Conservation (phyloP, 2,888 invertebrate species). For the Neoscelio sp. region DNA sequence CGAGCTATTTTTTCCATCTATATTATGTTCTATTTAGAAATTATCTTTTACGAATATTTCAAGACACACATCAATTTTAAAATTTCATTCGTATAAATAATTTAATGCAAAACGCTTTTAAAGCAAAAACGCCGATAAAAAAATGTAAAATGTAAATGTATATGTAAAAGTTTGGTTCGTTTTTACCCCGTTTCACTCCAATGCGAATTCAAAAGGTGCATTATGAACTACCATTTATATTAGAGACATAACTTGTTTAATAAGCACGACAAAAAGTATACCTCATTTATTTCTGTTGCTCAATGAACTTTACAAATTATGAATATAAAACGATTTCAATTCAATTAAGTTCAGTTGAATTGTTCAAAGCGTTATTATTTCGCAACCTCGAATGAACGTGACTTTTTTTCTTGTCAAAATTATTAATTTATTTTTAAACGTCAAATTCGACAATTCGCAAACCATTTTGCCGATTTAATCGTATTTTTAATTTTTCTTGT, state of each 20-base stretch:
- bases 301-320: conserved; percentile 61
- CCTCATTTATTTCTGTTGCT: conserved; percentile 45
- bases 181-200: too few species aligned
- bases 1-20: too few species aligned
- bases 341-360: conserved; percentile 58
- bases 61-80: too few species aligned
- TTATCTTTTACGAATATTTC: too few species aligned
- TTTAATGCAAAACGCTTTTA: too few species aligned
- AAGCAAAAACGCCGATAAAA: too few species aligned
- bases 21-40: too few species aligned
- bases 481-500: background rate
- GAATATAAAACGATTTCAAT: conserved; percentile 51
- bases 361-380: conserved; percentile 54
- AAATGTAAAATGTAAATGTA: too few species aligned
- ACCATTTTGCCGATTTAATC: background rate
- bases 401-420: conserved; percentile 39
- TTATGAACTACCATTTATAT: too few species aligned
- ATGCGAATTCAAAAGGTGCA: conserved; percentile 34
- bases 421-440: conserved; percentile 39
- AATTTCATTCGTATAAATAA: too few species aligned
- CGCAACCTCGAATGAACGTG: conserved; percentile 35
- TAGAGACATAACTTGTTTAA: conserved; percentile 53
- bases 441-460: too few species aligned
- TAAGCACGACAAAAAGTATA: conserved; percentile 53
- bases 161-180: too few species aligned